Evolutionary conservation across 2,113 vertebrate species (phyloP).

Genomic region (Pseudorectes ferrugineus): DNA sequence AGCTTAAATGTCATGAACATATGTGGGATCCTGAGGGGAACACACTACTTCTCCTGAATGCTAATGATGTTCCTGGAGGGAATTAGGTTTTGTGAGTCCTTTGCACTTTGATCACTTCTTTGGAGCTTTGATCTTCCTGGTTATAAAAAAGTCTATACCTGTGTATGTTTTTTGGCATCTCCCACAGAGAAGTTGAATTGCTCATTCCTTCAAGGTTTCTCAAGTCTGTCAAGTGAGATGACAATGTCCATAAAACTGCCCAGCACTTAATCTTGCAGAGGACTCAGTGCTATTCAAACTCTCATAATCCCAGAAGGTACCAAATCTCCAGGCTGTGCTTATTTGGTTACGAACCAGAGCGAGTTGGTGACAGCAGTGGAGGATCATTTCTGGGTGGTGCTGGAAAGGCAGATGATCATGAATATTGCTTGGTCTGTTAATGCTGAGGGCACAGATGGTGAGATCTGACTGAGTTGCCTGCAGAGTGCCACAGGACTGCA

Average conservation of each 20-base stretch:
- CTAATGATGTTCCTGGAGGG: not conserved
- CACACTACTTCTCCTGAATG: not conserved
- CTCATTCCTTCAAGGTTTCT: not conserved
- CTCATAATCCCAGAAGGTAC: not conserved
- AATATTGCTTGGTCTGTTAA: rapidly evolving
- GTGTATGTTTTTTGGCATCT: not conserved
- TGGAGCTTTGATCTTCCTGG: not conserved
- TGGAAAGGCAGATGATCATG: not conserved
- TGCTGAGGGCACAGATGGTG: not conserved
- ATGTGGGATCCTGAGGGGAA: not conserved
- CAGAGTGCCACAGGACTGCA: not conserved
- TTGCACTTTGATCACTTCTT: not conserved
- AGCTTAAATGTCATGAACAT: not conserved
- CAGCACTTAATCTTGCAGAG: not conserved
- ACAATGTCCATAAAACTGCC: not conserved
- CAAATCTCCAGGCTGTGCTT: not conserved
- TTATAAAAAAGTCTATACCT: not conserved
- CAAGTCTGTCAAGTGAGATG: not conserved
- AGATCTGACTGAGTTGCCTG: not conserved
- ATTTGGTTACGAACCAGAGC: not conserved
- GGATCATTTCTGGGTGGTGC: not conserved
- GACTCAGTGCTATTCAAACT: not conserved
- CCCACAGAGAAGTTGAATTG: not conserved
- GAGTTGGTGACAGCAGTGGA: not conserved
- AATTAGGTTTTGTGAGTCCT: not conserved